Conservation (phyloP, 2,888 invertebrate genomes). For the Agrochola macilenta region DNA sequence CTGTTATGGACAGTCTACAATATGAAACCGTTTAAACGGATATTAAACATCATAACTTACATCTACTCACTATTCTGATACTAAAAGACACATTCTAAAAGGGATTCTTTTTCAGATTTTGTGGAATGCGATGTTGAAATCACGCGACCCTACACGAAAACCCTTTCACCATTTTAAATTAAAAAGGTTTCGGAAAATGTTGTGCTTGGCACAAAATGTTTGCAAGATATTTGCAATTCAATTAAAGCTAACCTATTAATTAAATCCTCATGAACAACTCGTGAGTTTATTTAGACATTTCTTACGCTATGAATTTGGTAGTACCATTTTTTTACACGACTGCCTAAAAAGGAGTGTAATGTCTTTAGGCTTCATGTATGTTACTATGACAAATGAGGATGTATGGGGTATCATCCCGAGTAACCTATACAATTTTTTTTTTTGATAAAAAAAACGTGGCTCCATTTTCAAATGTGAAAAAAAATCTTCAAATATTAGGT, state of each 20-base stretch:
- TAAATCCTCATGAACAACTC: background rate
- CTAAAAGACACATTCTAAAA: background rate
- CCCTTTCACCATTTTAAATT: background rate
- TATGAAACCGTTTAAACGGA: background rate
- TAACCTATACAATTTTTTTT: too few species aligned
- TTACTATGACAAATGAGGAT: too few species aligned
- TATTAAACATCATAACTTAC: background rate
- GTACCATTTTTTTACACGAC: background rate
- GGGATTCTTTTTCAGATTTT: background rate
- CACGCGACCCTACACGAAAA: conserved; percentile 1
- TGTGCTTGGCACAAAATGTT: background rate
- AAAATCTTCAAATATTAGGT: too few species aligned
- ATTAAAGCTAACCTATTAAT: background rate
- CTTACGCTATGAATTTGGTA: background rate
- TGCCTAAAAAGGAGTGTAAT: too few species aligned
- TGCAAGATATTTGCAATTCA: conserved; percentile 9
- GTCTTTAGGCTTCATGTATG: too few species aligned
- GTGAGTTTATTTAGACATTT: background rate
- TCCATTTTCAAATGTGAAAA: too few species aligned
- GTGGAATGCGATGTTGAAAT: background rate
- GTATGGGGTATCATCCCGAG: too few species aligned
- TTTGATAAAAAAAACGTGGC: too few species aligned
- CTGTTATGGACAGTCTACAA: background rate
- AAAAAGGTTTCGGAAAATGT: background rate
- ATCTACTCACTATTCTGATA: background rate